Conservation (phyloP, 2,797 vertebrate genomes). For the Chrosomus eos region DNA sequence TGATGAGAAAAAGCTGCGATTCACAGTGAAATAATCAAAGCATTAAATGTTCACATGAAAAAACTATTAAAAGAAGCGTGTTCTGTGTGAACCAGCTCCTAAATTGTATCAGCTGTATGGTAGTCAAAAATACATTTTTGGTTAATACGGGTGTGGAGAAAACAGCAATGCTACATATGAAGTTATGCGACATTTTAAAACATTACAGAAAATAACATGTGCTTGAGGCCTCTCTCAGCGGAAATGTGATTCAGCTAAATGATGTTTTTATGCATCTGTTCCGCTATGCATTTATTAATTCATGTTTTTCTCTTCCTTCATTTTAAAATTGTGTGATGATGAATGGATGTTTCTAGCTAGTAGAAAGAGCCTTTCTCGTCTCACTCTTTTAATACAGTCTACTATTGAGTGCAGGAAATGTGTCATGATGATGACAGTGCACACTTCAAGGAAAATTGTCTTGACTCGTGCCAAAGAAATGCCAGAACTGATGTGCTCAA, state of each 20-base stretch:
- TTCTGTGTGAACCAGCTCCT: background rate
- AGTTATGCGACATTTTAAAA: background rate
- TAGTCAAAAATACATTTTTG: background rate
- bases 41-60: background rate
- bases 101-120: background rate
- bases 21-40: background rate
- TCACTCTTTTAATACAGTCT: slow-evolving; percentile 1
- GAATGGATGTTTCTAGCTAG: slow-evolving; percentile 9
- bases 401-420: slow-evolving; percentile 48
- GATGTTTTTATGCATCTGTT: background rate
- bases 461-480: slow-evolving; percentile 50
- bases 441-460: slow-evolving; percentile 53
- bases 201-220: background rate
- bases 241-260: slow-evolving; percentile 9
- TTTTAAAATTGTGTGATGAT: slow-evolving; percentile 13
- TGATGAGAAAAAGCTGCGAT: background rate
- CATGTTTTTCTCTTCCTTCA: background rate
- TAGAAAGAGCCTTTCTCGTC: slow-evolving; percentile 7
- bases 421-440: slow-evolving; percentile 61
- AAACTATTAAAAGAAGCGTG: background rate
- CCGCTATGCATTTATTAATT: slow-evolving; percentile 21
- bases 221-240: background rate
- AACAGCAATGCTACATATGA: background rate
- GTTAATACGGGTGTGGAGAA: background rate
- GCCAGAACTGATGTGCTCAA: slow-evolving; percentile 41